Evolutionary conservation across 2,113 vertebrate genomes (phyloP), one percentile per base, ranked within the genome.

Genomic region (Oophaga pumilio): DNA sequence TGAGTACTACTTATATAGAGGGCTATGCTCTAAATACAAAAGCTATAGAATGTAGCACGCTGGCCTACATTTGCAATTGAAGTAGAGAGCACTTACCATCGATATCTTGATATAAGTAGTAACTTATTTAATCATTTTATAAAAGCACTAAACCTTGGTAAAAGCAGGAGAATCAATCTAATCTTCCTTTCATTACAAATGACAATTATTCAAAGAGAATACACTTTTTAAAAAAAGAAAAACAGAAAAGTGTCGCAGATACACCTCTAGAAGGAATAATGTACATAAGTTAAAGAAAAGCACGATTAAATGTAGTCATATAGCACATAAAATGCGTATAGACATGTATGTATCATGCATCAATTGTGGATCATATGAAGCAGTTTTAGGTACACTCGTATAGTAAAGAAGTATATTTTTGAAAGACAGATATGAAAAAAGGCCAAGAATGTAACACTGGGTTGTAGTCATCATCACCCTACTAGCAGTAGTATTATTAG

Each of bases 81-180:
- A 24, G 50, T 77, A 53, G 76, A 77, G 22, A 24, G n/a, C 15
- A 59, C 8, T 64, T 77, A 28, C 59, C 59, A 64, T 33, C 4
- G 2, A 76, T 28, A 14, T 87, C 8, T 43, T 84, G 62, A 68
- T 43, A 68, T 56, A 22, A 24, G 15, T 43, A 64, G 28, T 78
- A 53, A 74, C 79, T 86, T 86, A 62, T 81, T 64, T n/a, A 78
- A 78, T 56, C 33, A 62, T 81, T 81, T 62, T 26, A 24, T 78
- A 78, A 26, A 56, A 78, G n/a, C 71, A 74, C 18, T 22, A 62
- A 20, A 24, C 18, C 59, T 62, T 43, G 22, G 17, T 11, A 4
- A 81, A 64, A 60, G 28, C 15, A 33, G 56, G 17, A 77, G 50
- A 59, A 18, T 53, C 28, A 81, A 81, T 56, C 76, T 59, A 79